Evolutionary conservation across 2,113 vertebrate species (phyloP).

Genomic region (Mormyrus lacerda): DNA sequence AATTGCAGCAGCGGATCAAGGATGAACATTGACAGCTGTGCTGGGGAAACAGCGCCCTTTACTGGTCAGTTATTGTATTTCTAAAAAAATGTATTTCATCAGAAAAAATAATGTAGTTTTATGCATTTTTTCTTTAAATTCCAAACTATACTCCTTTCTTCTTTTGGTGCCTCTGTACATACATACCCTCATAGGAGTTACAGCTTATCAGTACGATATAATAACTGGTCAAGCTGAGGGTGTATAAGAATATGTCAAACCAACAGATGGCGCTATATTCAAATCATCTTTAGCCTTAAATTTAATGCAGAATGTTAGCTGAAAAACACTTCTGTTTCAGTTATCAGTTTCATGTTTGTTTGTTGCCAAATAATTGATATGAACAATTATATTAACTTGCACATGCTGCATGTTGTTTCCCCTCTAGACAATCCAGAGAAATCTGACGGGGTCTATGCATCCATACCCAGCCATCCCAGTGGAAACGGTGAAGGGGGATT

Average conservation of each 20-base stretch:
- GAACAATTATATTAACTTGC: not conserved
- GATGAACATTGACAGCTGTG: slow-evolving; percentile 13
- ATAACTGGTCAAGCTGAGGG: not conserved
- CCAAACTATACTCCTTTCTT: too few species aligned
- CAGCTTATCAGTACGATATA: not conserved
- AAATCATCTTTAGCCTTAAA: not conserved
- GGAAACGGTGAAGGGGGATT: slow-evolving; percentile 46
- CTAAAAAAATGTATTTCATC: too few species aligned
- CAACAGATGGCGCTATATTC: not conserved
- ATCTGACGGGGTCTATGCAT: slow-evolving; percentile 68
- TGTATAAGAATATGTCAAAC: not conserved
- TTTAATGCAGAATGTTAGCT: not conserved
- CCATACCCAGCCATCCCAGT: slow-evolving; percentile 42
- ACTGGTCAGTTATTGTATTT: slow-evolving; percentile 14
- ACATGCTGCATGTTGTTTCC: not conserved
- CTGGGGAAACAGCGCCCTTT: slow-evolving; percentile 17
- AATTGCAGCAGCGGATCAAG: slow-evolving; percentile 11
- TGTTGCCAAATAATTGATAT: not conserved
- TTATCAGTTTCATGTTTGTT: not conserved
- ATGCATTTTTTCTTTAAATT: too few species aligned
- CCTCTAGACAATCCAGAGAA: slow-evolving; percentile 32
- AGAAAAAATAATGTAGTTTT: too few species aligned
- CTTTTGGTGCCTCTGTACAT: not conserved
- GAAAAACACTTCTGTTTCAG: not conserved
- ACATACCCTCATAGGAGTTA: not conserved